Conservation (phyloP, 2,113 vertebrate genomes). For the Hoplias malabaricus region DNA sequence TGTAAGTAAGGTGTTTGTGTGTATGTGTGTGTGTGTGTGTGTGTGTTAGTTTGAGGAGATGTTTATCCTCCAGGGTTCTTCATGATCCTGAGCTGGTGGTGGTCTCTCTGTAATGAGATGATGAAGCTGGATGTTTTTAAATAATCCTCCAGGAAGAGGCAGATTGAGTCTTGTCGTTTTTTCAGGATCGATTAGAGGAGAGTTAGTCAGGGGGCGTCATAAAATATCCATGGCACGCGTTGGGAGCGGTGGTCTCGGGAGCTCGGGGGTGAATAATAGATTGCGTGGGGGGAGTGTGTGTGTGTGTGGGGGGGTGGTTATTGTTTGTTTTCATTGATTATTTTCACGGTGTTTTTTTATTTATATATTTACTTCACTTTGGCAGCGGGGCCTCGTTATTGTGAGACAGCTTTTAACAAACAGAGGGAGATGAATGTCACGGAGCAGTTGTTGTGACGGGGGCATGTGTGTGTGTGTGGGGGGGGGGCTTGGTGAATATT, state of each 20-base stretch:
- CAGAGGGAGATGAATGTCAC: conserved; percentile 33
- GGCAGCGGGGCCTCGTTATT: not conserved
- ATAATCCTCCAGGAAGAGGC: conserved; percentile 2
- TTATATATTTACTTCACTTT: too few relatives aligned
- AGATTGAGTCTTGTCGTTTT: conserved; percentile 28
- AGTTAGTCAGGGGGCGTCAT: conserved; percentile 29
- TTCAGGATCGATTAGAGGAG: conserved; percentile 26
- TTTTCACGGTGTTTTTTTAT: not conserved
- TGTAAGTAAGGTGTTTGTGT: too few relatives aligned
- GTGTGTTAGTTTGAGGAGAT: too few relatives aligned
- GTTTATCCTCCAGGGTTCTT: not conserved
- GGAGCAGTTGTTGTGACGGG: conserved; percentile 23
- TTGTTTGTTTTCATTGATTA: conserved; percentile 15
- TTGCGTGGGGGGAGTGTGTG: conserved; percentile 13
- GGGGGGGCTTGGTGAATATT: conserved; percentile 25
- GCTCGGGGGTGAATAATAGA: not conserved
- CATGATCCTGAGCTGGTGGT: not conserved
- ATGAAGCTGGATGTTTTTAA: conserved; percentile 1
- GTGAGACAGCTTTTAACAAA: not conserved
- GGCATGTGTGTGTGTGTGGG: too few relatives aligned
- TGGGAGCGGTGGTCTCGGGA: not conserved
- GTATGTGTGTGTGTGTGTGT: too few relatives aligned
- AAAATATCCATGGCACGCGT: not conserved
- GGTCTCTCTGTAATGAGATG: conserved; percentile 18
- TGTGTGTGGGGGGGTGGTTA: conserved; percentile 13